Evolutionary conservation across 2,797 vertebrate genomes (phyloP).

Genomic region (Rhinichthys osculus): DNA sequence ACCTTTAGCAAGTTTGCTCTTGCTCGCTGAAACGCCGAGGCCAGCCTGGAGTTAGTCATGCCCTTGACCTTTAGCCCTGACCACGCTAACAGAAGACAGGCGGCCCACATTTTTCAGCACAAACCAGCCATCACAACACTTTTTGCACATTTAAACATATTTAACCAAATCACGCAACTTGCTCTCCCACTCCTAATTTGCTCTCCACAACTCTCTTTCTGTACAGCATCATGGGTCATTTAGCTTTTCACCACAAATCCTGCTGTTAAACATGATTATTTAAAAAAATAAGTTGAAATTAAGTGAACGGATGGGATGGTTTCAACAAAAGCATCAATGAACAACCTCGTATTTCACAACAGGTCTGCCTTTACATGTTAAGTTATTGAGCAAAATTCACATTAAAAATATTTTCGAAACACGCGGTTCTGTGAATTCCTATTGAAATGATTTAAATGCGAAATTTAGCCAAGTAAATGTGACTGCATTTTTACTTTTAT

Average conservation of each 20-base stretch:
- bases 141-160: conserved; percentile 8
- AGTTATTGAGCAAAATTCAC: neutral
- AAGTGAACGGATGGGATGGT: neutral
- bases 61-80: conserved; percentile 57
- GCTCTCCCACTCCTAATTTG: too few relatives aligned
- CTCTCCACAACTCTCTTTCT: neutral
- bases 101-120: neutral
- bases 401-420: neutral
- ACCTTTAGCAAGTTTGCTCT: conserved; percentile 56
- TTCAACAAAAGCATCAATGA: neutral
- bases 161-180: neutral
- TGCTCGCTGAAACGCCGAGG: conserved; percentile 31
- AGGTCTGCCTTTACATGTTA: neutral
- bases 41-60: conserved; percentile 54
- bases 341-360: neutral
- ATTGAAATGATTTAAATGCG: fast-evolving
- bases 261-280: neutral
- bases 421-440: neutral
- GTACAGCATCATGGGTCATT: neutral
- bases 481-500: neutral
- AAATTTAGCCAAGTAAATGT: neutral
- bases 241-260: neutral
- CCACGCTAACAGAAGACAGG: neutral
- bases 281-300: neutral
- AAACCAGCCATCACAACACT: neutral